Evolutionary conservation across 2,888 invertebrate species (phyloP), one percentile per base, ranked within the genome.

Genomic region (Eupithecia vulgata): DNA sequence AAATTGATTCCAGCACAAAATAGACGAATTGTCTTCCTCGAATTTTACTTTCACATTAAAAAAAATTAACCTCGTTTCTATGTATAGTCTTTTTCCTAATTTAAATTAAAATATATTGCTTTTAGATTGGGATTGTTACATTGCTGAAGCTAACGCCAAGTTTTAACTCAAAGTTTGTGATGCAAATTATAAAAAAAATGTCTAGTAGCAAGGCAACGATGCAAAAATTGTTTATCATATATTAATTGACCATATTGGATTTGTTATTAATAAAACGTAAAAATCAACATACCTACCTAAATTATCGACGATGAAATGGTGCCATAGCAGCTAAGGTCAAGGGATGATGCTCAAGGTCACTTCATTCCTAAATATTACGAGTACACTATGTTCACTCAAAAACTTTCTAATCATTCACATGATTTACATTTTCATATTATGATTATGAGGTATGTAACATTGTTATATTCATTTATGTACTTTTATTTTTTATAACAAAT

Each of bases 321-420:
- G 90, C 90, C 87, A 88, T 92, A 93, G 93, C 93, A 86, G 91
- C 89, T 89, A 91, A 90, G 90, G 89, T 90, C 87, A 88, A 88
- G 88, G 88, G 87, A 91, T 92, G 91, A 91, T 92, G 91, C 91
- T 89, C 91, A 94, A 93, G 93, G 93, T 91, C 93, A 94, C 93
- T 94, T 94, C 90, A 89, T 90, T 91, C 89, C 92, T 93, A 93
- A 90, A 90, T 81, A 87, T 91, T 91, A 91, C 85, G 87, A 88
- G 86, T 88, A 62, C 84, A 87, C 89, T 91, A 91, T 90, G 88
- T 70, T 88, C 88, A 89, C 85, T 87, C 84, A 82, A 84, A 84
- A 72, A 87, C 84, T 81, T 84, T 85, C 84, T 85, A 88, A 84
- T 83, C 83, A 87, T 86, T 79, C 85, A 86, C 83, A 84, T 83